These are phyloP conservation scores for Lordiphosa clarofinis DNA, from an alignment of 1,140 invertebrate genomes.

Conservation along the genomic window DNA sequence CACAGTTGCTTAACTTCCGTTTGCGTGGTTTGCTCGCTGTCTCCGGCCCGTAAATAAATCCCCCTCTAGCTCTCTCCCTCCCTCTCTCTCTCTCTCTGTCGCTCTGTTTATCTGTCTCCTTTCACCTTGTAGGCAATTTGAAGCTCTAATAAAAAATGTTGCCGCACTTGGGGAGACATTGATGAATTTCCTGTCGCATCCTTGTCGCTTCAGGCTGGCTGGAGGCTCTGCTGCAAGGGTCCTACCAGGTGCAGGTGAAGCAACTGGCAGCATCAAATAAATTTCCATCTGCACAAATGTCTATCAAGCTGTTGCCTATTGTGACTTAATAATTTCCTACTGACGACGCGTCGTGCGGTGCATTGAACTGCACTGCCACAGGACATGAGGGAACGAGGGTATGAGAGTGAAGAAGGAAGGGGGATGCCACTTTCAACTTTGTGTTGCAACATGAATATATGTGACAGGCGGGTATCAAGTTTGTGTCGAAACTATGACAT, in stretches of 20 bases:
- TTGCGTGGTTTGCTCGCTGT: conserved; percentile 39
- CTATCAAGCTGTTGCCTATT: conserved; percentile 53
- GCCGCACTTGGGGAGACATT: conserved; percentile 60
- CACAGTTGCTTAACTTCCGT: conserved; percentile 46
- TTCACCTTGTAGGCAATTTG: conserved; percentile 61
- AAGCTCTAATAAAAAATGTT: conserved; percentile 57
- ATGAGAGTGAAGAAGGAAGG: not conserved
- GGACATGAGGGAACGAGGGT: not conserved
- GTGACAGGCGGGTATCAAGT: too few species aligned
- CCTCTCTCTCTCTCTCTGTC: conserved; percentile 8
- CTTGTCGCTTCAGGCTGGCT: conserved; percentile 32
- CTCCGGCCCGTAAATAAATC: conserved; percentile 57
- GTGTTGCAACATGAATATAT: too few species aligned
- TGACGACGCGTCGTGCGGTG: conserved; percentile 55
- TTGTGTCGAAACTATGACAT: too few species aligned
- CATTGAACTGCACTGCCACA: conserved; percentile 53
- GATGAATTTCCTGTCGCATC: conserved; percentile 74
- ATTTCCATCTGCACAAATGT: conserved; percentile 53
- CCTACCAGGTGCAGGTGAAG: conserved; percentile 9
- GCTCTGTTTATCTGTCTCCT: conserved; percentile 7
- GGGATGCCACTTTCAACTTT: not conserved
- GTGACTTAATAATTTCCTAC: conserved; percentile 76
- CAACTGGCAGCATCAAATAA: conserved; percentile 41
- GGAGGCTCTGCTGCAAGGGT: conserved; percentile 2
- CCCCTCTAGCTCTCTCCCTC: conserved; percentile 6